Percentiles rank a stretch among this genome's conserved stretches.
These are phyloP conservation scores for Lepidothrix coronata DNA, from an alignment of 2,113 vertebrate genomes.

Conservation along the genomic window DNA sequence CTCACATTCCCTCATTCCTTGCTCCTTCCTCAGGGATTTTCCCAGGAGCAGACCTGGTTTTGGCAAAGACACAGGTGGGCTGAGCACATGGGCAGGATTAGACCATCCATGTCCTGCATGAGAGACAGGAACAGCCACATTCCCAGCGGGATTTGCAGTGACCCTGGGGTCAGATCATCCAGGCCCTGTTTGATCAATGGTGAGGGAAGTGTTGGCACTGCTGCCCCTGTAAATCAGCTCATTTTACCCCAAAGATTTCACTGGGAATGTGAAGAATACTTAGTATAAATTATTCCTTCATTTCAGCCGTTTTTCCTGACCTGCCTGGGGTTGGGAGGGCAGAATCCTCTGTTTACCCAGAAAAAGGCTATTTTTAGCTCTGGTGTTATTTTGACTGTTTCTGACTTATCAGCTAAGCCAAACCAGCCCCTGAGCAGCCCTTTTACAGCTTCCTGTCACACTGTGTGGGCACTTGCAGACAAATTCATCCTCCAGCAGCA, in stretches of 20 bases:
- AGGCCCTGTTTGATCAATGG: fast-evolving
- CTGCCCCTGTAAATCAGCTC: not conserved
- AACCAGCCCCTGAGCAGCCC: not conserved
- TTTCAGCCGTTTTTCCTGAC: not conserved
- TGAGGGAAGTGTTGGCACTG: not conserved
- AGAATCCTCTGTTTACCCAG: not conserved
- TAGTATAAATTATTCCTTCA: not conserved
- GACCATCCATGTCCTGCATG: fast-evolving
- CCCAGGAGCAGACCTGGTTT: not conserved
- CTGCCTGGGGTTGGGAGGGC: not conserved
- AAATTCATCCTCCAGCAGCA: not conserved
- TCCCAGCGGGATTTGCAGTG: not conserved
- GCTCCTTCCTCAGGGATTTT: not conserved
- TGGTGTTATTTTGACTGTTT: not conserved
- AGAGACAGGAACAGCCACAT: not conserved
- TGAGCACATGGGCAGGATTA: not conserved
- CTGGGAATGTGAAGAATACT: not conserved
- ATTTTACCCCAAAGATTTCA: not conserved
- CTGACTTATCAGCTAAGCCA: not conserved
- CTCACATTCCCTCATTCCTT: fast-evolving
- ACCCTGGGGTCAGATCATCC: fast-evolving
- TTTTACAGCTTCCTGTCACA: not conserved
- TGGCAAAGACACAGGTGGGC: fast-evolving
- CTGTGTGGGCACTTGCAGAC: not conserved
- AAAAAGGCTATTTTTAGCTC: not conserved